phyloP scores from a whole-genome alignment of 2,113 vertebrate genomes.

The Brachypodius melanocephalos region DNA sequence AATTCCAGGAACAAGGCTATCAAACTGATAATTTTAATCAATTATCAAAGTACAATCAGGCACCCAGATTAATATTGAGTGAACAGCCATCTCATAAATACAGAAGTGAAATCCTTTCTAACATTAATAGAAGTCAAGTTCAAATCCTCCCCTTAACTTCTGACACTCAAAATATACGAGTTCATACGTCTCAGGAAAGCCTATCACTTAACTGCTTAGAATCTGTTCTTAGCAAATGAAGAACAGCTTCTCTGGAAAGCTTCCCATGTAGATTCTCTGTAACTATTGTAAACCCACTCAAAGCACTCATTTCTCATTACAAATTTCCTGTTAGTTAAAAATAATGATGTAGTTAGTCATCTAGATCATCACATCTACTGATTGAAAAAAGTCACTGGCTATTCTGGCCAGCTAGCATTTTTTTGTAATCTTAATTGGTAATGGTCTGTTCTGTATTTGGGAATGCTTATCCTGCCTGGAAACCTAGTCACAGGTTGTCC shows the following conservation, averaged over 20 bases:
- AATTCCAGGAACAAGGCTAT: background rate
- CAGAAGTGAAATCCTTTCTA: background rate
- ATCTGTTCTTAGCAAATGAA: slow-evolving; percentile 29
- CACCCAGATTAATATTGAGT: background rate
- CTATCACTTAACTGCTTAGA: background rate
- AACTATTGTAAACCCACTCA: background rate
- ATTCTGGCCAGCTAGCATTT: background rate
- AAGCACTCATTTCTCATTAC: background rate
- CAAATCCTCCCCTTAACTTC: background rate
- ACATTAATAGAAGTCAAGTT: background rate
- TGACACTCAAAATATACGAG: background rate
- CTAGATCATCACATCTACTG: background rate
- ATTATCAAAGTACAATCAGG: background rate
- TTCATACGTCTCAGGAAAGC: background rate
- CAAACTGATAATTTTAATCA: background rate
- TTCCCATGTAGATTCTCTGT: background rate
- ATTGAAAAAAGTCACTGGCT: background rate
- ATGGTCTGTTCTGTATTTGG: background rate
- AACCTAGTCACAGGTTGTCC: background rate
- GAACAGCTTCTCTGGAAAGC: background rate
- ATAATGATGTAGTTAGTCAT: background rate
- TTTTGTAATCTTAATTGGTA: background rate
- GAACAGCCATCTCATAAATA: background rate
- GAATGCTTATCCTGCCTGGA: background rate
- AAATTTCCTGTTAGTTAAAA: background rate